Conservation (phyloP, 1,140 invertebrate genomes). For the Lasioglossum baleicum region DNA sequence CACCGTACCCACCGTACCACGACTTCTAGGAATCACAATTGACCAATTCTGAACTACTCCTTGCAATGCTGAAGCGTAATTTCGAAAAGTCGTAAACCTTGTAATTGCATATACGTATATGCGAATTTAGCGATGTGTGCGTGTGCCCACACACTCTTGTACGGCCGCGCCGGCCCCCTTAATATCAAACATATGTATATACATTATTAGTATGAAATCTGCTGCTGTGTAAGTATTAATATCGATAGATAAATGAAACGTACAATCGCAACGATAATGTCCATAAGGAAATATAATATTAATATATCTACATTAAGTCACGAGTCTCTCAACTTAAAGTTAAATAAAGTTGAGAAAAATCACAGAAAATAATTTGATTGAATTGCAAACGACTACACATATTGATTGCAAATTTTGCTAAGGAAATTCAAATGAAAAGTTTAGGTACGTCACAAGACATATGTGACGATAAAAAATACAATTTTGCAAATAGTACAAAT, state of each 20-base stretch:
- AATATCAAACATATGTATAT: too few relatives aligned
- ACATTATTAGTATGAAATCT: neutral
- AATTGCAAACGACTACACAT: neutral
- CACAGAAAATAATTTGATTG: neutral
- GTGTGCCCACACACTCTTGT: too few relatives aligned
- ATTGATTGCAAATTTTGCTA: neutral
- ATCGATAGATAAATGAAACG: neutral
- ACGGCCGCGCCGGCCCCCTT: too few relatives aligned
- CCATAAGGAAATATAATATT: neutral
- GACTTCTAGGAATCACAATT: too few relatives aligned
- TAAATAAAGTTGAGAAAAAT: neutral
- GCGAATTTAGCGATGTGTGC: too few relatives aligned
- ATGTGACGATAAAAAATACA: neutral
- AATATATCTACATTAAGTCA: neutral
- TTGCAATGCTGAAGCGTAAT: too few relatives aligned
- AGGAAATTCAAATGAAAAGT: neutral
- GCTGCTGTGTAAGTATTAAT: neutral
- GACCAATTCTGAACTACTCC: too few relatives aligned
- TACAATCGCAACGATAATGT: neutral
- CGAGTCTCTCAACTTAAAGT: neutral
- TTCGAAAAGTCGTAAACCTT: too few relatives aligned
- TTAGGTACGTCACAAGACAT: neutral
- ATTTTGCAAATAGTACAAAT: neutral
- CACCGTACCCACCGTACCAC: too few relatives aligned
- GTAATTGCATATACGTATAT: too few relatives aligned